Evolutionary conservation across 2,113 vertebrate genomes (phyloP), one percentile per base, ranked within the genome.

Genomic region (Odontophorus gujanensis): DNA sequence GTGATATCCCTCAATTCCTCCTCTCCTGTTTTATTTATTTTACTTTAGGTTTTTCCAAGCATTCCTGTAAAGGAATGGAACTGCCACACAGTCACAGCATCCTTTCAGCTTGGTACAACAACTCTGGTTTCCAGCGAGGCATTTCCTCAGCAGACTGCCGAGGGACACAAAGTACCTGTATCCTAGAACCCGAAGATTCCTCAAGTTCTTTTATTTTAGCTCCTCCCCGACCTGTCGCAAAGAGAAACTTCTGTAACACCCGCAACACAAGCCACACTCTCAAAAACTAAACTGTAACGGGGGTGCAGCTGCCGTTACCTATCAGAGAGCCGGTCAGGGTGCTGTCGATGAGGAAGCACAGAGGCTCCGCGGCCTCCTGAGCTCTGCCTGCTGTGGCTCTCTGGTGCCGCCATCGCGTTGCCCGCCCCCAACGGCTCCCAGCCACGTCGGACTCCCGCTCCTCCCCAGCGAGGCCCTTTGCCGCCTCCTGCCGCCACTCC

Each of bases 181-280:
- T 99, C 96, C 97, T 98, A 22, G 98, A 98, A 81, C 98, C 98
- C 0, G 98, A 98, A 61, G 78, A 97, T 83, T 98, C 98, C 88
- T 99, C 97, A 57, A 99, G 97, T 84, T 99, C 98, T 93, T 98
- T 98, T 73, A 99, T 98, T 98, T 98, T 99, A 81, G 96, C 88
- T 85, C 99, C 99, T 38, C 99, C 98, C 2, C 98, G 98, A 96
- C 99, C 99, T 99, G 95, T 97, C 95, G 71, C 7, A 50, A 93
- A 93, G 72, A 96, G 3, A 85, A 14, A 72, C 3, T 18, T 40
- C 38, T 40, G n/a, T 34, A 28, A 28, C 11, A 18, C 38, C 6
- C 17, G 3, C 2, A 51, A 62, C 28, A 47, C 26, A 65, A 18
- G 36, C 25, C 20, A 62, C 90, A 30, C 15, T 15, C 2, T 8